phyloP scores from a whole-genome alignment of 1,140 invertebrate genomes.

The Drosophila jambulina region DNA sequence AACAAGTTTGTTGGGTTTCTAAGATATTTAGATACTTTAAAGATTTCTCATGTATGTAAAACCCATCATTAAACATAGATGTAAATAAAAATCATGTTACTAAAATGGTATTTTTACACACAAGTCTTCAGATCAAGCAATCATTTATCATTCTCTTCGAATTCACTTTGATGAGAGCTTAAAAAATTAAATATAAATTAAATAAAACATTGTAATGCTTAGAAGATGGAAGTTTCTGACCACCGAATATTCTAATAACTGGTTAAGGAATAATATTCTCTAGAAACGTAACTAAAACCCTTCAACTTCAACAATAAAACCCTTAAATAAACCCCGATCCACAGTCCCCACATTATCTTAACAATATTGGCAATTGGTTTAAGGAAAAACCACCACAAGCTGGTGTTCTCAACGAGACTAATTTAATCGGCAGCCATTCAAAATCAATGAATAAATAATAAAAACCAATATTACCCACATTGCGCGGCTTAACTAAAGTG shows the following conservation, averaged over 20 bases:
- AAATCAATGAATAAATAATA: conserved; percentile 51
- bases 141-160: background rate
- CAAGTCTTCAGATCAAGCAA: background rate
- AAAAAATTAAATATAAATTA: background rate
- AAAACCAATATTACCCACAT: conserved; percentile 45
- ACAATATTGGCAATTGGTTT: conserved; percentile 1
- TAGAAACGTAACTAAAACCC: background rate
- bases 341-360: background rate
- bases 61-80: background rate
- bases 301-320: too few species aligned
- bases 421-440: conserved; percentile 45
- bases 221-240: background rate
- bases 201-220: background rate
- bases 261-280: accelerated
- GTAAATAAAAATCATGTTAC: background rate
- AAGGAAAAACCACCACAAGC: conserved; percentile 1
- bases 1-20: background rate
- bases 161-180: background rate
- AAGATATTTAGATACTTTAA: background rate
- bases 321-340: background rate
- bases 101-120: background rate
- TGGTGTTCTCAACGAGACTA: conserved; percentile 28
- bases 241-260: background rate
- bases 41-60: background rate
- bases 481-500: conserved; percentile 43